Percentiles rank a stretch among this genome's conserved stretches.
phyloP scores from a whole-genome alignment of 2,797 vertebrate genomes.

The Rhinella marina region DNA sequence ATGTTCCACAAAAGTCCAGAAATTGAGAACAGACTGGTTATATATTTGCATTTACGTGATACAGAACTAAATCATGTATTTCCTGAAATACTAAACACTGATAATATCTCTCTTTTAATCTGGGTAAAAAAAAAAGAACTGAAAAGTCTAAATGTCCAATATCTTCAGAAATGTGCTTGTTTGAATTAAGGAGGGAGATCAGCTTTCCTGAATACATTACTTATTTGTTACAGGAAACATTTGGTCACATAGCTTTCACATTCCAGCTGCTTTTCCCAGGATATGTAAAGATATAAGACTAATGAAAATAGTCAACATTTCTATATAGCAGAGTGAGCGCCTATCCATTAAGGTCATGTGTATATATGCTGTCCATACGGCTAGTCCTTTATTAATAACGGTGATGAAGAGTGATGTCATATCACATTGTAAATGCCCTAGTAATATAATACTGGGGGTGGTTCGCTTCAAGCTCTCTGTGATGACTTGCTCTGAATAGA shows the following conservation, averaged over 20 bases:
- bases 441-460: slow-evolving; percentile 25
- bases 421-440: slow-evolving; percentile 18
- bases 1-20: slow-evolving; percentile 2
- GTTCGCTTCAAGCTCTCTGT: slow-evolving; percentile 25
- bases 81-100: slow-evolving; percentile 27
- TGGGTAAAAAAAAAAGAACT: neutral
- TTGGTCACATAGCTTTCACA: slow-evolving; percentile 65
- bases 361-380: slow-evolving; percentile 16
- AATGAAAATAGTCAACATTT: slow-evolving; percentile 59
- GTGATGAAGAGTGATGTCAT: slow-evolving; percentile 37
- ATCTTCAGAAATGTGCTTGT: slow-evolving; percentile 8
- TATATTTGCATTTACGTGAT: slow-evolving; percentile 12
- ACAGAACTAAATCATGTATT: slow-evolving; percentile 44
- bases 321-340: neutral
- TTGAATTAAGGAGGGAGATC: slow-evolving; percentile 41
- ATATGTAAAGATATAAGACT: slow-evolving; percentile 62
- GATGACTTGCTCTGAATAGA: slow-evolving; percentile 43
- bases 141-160: slow-evolving; percentile 12
- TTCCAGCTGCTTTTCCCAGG: slow-evolving; percentile 65
- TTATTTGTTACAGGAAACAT: slow-evolving; percentile 64
- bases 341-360: slow-evolving; percentile 8
- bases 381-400: slow-evolving; percentile 32
- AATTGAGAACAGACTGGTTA: slow-evolving; percentile 2
- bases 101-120: slow-evolving; percentile 42
- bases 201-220: slow-evolving; percentile 71